Percentiles rank a stretch among this genome's conserved stretches.
Evolutionary conservation across 2,888 invertebrate species (phyloP).

Genomic region (Drosophila ezoana): DNA sequence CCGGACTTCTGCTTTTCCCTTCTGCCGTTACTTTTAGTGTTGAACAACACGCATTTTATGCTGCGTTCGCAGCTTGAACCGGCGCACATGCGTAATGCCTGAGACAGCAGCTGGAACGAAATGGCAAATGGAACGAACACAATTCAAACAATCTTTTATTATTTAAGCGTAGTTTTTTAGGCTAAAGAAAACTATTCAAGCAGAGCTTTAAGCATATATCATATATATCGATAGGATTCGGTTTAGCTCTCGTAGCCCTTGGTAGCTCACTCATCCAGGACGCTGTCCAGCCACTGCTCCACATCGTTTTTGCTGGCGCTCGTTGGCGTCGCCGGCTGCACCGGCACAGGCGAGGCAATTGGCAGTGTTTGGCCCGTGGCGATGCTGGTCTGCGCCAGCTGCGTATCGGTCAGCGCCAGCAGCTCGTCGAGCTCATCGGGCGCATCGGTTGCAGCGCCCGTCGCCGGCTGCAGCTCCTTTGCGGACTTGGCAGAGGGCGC

Average conservation of each 20-base stretch:
- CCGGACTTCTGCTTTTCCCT: neutral
- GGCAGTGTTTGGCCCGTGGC: constrained; percentile 21
- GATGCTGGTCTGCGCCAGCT: constrained; percentile 34
- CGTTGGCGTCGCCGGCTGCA: constrained; percentile 48
- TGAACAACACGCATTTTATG: neutral
- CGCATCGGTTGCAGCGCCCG: constrained; percentile 8
- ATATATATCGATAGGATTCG: too few relatives aligned
- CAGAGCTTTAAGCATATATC: neutral
- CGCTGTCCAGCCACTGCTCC: constrained; percentile 84
- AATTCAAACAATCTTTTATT: neutral
- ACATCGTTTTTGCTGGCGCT: constrained; percentile 75
- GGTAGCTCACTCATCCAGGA: constrained; percentile 78
- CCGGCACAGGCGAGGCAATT: constrained; percentile 35
- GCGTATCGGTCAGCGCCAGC: constrained; percentile 69
- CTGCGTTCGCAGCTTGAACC: neutral
- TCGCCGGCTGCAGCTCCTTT: constrained; percentile 7
- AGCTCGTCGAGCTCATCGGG: constrained; percentile 83
- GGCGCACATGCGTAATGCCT: too few relatives aligned
- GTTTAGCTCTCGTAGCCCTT: neutral
- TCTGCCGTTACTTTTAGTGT: neutral
- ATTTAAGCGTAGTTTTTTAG: too few relatives aligned
- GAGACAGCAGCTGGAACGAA: neutral
- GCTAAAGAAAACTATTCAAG: neutral
- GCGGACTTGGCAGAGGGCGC: constrained; percentile 44
- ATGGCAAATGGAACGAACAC: constrained; percentile 3